Evolutionary conservation across 1,140 invertebrate genomes (phyloP), one percentile per base, ranked within the genome.

Genomic region (Phenacoccus solenopsis): DNA sequence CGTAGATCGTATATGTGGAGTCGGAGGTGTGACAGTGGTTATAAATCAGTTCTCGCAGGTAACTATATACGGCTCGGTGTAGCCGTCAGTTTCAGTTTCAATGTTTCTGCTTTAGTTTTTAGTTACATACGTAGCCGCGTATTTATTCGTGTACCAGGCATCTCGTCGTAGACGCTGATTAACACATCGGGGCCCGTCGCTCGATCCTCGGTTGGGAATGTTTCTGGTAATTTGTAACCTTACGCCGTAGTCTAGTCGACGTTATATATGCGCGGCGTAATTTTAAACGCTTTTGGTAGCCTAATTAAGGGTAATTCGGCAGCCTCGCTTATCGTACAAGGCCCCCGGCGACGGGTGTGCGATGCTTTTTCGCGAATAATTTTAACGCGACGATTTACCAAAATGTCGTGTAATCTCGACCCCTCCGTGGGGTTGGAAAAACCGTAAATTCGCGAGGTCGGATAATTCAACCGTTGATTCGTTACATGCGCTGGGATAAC

Each of bases 231-330:
- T 49, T 49, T 49, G 38, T 49, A 49, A 49, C 38, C 12, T 49
- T 49, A 49, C 16, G n/a, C n/a, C n/a, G n/a, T n/a, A n/a, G n/a
- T n/a, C n/a, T n/a, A n/a, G n/a, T n/a, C n/a, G n/a, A n/a, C n/a
- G n/a, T n/a, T n/a, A n/a, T n/a, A n/a, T n/a, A 49, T 49, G 20
- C 16, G 20, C 12, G 20, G 20, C 20, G 38, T 49, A 49, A 49
- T 49, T 49, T 49, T 49, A 49, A 49, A 49, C 38, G 38, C 38
- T 5, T 49, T n/a, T n/a, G 12, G 38, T 49, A n/a, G 5, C 38
- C 38, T 49, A 49, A 49, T 49, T 49, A 49, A 49, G 38, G 38
- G 38, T n/a, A 49, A 49, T 49, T 49, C 38, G 38, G n/a, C 38
- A 49, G 13, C 20, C 13, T n/a, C 38, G 16, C n/a, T n/a, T n/a